A percentile compares a stretch with the other conserved stretches of the same genome.
These are phyloP conservation scores for Pristis pectinata DNA, from an alignment of 2,797 vertebrate species.

Conservation along the genomic window DNA sequence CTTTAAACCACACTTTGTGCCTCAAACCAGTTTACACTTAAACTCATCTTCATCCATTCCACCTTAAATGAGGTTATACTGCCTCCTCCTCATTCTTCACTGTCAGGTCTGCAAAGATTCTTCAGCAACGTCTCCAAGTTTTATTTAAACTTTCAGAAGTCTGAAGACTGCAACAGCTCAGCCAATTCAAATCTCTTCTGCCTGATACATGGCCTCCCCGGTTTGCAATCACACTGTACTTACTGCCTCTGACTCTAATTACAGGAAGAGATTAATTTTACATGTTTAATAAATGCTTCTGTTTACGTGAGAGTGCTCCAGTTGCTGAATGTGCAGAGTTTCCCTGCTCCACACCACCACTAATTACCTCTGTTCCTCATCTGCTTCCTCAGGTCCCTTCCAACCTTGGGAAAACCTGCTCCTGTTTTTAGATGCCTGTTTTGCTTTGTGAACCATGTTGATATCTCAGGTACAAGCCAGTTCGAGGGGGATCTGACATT, in stretches of 20 bases:
- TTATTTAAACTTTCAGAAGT: neutral
- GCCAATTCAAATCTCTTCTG: neutral
- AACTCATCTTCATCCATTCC: neutral
- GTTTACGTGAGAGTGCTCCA: neutral
- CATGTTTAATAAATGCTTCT: conserved; percentile 29
- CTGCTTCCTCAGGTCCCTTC: neutral
- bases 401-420: neutral
- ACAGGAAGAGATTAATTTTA: conserved; percentile 30
- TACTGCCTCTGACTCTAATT: neutral
- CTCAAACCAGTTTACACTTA: neutral
- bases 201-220: neutral
- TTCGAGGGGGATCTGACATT: neutral
- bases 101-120: neutral
- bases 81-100: neutral
- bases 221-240: neutral
- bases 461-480: neutral
- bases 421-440: neutral
- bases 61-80: too few relatives aligned
- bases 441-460: neutral
- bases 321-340: neutral
- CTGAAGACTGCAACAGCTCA: neutral
- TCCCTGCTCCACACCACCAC: neutral
- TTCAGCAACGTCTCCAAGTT: neutral
- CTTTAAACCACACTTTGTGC: neutral
- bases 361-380: conserved; percentile 2